These are phyloP conservation scores for Syngnathus acus DNA, from an alignment of 2,797 vertebrate species.

Conservation along the genomic window DNA sequence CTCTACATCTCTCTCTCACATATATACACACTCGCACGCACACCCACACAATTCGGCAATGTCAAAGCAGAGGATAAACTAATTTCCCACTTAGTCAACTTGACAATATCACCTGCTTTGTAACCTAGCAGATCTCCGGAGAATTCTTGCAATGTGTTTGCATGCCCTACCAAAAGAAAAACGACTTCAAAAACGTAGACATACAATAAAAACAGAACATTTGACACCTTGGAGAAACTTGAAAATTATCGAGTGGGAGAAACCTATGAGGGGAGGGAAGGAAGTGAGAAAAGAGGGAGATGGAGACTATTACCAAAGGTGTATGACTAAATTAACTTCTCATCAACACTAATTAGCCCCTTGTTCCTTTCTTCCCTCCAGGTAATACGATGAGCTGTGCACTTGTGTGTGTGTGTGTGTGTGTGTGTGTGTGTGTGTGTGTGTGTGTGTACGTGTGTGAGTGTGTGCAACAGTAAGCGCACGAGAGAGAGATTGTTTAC, in stretches of 20 bases:
- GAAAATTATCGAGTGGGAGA: slow-evolving; percentile 42
- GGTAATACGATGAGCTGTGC: slow-evolving; percentile 22
- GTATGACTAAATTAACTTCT: slow-evolving; percentile 71
- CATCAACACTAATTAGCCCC: slow-evolving; percentile 69
- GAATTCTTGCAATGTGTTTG: slow-evolving; percentile 15
- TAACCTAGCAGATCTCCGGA: slow-evolving; percentile 37
- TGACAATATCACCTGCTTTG: slow-evolving; percentile 54
- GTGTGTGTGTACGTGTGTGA: background rate
- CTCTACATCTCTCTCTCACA: slow-evolving; percentile 19
- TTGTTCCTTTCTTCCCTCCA: slow-evolving; percentile 55
- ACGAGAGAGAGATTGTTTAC: too few relatives aligned
- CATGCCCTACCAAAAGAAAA: slow-evolving; percentile 5
- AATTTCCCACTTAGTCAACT: slow-evolving; percentile 57
- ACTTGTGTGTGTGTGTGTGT: background rate
- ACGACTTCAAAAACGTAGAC: slow-evolving; percentile 15
- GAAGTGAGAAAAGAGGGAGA: slow-evolving; percentile 34
- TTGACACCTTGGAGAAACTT: slow-evolving; percentile 54
- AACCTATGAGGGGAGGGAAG: slow-evolving; percentile 14
- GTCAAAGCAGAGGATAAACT: slow-evolving; percentile 57
- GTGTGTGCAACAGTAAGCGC: too few relatives aligned
- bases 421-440: background rate
- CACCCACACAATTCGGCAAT: slow-evolving; percentile 32
- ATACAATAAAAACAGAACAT: slow-evolving; percentile 39
- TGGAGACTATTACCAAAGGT: slow-evolving; percentile 58
- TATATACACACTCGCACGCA: slow-evolving; percentile 16